phyloP scores from a whole-genome alignment of 2,888 invertebrate genomes.

The Cerastoderma edule region DNA sequence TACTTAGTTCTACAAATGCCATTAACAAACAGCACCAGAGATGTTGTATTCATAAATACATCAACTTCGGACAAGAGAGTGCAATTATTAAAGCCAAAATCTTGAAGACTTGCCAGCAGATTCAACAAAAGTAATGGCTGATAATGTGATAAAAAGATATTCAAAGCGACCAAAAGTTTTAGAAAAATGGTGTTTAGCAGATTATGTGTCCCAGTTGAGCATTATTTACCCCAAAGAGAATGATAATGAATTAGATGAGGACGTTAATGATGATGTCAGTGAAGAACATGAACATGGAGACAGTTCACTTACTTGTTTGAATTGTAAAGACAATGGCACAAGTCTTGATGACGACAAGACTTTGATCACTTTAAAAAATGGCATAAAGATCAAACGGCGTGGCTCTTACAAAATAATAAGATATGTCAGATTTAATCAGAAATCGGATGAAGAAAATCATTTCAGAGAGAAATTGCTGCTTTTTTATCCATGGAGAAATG shows the following conservation, averaged over 20 bases:
- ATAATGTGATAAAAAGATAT: constrained; percentile 17
- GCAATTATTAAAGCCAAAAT: not conserved
- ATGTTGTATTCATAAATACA: constrained; percentile 18
- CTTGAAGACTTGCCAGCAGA: constrained; percentile 9
- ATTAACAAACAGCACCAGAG: not conserved
- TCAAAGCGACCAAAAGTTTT: constrained; percentile 4
- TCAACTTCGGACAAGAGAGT: not conserved
- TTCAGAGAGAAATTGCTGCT: constrained; percentile 63
- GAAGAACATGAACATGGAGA: not conserved
- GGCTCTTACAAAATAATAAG: not conserved
- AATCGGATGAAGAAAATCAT: constrained; percentile 52
- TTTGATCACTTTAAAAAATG: constrained; percentile 1
- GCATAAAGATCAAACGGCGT: not conserved
- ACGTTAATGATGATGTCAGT: not conserved
- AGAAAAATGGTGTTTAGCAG: constrained; percentile 23
- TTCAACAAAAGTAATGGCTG: constrained; percentile 1
- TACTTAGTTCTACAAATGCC: constrained; percentile 20
- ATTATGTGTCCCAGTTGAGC: too few relatives aligned
- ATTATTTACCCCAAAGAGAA: not conserved
- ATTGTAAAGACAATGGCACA: not conserved
- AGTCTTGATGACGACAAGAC: not conserved
- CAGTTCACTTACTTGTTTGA: not conserved
- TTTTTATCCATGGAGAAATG: constrained; percentile 71
- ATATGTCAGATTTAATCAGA: constrained; percentile 34
- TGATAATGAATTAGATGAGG: not conserved